phyloP scores from a whole-genome alignment of 2,797 vertebrate genomes.

The Melanitta fusca region DNA sequence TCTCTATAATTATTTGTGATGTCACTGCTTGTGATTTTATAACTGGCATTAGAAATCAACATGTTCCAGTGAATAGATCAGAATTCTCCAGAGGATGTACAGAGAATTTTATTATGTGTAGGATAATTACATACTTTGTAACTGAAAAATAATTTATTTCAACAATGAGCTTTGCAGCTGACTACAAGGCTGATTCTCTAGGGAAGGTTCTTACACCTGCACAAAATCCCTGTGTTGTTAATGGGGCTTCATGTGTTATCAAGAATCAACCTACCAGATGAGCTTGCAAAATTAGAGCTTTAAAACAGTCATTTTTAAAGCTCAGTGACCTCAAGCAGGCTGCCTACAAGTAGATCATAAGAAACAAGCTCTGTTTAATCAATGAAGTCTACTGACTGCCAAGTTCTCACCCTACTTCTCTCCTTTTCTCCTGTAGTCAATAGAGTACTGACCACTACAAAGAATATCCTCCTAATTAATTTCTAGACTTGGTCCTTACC shows the following conservation, averaged over 20 bases:
- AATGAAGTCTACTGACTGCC: neutral
- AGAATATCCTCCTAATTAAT: neutral
- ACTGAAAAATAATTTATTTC: slow-evolving; percentile 29
- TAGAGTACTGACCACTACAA: neutral
- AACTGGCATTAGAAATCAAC: slow-evolving; percentile 6
- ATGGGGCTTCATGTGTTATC: neutral
- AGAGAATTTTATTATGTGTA: slow-evolving; percentile 4
- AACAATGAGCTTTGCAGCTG: neutral
- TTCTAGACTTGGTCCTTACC: neutral
- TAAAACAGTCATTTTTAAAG: neutral
- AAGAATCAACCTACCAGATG: neutral
- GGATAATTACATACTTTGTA: neutral
- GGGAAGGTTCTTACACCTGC: neutral
- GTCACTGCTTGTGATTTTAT: slow-evolving; percentile 20
- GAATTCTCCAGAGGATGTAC: slow-evolving; percentile 23
- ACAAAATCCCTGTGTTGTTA: neutral
- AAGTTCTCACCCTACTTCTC: neutral
- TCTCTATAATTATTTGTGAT: slow-evolving; percentile 23
- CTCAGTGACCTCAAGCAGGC: neutral
- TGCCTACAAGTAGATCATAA: neutral
- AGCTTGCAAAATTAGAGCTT: slow-evolving; percentile 19
- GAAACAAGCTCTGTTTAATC: slow-evolving; percentile 28
- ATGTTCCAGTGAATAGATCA: neutral
- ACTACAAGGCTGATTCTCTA: neutral
- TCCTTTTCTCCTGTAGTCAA: neutral